A percentile compares a stretch with the other conserved stretches of the same genome.
Conservation (phyloP, 1,140 invertebrate genomes). For the Diuraphis noxia region DNA sequence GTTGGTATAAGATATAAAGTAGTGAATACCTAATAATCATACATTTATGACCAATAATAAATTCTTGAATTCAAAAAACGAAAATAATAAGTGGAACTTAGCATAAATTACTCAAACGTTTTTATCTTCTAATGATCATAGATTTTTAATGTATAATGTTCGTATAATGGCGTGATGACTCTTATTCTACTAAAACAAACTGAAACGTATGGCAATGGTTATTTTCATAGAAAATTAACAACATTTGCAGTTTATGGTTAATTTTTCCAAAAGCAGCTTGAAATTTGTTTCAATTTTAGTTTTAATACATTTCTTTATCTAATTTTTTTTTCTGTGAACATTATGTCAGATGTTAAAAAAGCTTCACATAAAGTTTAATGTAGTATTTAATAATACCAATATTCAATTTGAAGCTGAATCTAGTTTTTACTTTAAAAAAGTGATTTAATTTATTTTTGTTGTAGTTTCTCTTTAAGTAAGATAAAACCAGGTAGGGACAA, state of each 20-base stretch:
- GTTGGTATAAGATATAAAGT: neutral
- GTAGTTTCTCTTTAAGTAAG: neutral
- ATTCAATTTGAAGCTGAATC: neutral
- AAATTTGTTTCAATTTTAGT: neutral
- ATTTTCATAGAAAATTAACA: neutral
- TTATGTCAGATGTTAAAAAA: neutral
- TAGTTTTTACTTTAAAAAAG: neutral
- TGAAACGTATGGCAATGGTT: neutral
- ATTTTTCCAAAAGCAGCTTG: neutral
- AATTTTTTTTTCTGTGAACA: neutral
- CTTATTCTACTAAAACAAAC: neutral
- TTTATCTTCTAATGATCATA: neutral
- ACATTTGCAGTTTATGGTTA: neutral
- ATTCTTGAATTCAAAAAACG: neutral
- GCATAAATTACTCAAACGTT: neutral
- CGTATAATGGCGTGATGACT: neutral
- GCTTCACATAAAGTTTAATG: neutral
- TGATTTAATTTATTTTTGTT: neutral
- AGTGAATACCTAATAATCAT: neutral
- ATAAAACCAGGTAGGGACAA: neutral
- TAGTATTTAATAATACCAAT: neutral
- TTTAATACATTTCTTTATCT: neutral
- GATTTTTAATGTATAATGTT: neutral
- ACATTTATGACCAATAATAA: neutral
- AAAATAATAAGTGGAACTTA: neutral